Percentiles rank a stretch among this genome's conserved stretches.
Evolutionary conservation across 2,113 vertebrate species (phyloP).

Genomic region (Chascanopsetta lugubris): DNA sequence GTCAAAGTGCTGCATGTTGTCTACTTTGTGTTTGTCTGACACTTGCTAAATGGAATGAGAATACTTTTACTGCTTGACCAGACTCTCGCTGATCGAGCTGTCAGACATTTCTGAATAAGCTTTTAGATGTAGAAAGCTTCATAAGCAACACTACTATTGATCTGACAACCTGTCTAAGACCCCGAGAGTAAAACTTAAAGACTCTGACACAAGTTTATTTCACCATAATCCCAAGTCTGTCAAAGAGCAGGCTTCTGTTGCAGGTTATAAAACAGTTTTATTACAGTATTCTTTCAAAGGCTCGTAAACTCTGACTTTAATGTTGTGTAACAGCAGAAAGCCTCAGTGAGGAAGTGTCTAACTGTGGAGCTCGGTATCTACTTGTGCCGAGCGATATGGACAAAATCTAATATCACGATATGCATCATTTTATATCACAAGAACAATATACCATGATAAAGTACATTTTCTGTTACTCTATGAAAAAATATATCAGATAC

Average conservation of each 20-base stretch:
- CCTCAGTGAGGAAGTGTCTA: constrained; percentile 15
- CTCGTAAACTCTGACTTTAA: constrained; percentile 22
- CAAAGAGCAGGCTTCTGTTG: neutral
- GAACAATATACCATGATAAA: too few species aligned
- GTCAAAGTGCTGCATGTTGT: neutral
- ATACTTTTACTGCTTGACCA: neutral
- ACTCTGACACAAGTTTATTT: neutral
- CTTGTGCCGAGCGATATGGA: too few species aligned
- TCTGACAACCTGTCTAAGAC: neutral
- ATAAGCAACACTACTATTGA: neutral
- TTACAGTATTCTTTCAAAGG: neutral
- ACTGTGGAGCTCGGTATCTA: neutral
- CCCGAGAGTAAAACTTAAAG: neutral
- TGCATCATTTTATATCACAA: too few species aligned
- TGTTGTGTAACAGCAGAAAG: constrained; percentile 37
- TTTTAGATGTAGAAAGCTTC: neutral
- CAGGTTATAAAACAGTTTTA: constrained; percentile 15
- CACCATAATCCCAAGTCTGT: neutral
- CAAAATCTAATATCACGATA: neutral
- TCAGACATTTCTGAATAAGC: neutral
- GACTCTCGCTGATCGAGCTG: neutral
- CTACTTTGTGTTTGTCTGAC: too few species aligned
- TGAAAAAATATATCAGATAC: too few species aligned
- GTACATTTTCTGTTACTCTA: too few species aligned
- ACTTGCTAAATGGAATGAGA: too few species aligned